phyloP scores from a whole-genome alignment of 1,140 invertebrate genomes.

The Drosophila navojoa region DNA sequence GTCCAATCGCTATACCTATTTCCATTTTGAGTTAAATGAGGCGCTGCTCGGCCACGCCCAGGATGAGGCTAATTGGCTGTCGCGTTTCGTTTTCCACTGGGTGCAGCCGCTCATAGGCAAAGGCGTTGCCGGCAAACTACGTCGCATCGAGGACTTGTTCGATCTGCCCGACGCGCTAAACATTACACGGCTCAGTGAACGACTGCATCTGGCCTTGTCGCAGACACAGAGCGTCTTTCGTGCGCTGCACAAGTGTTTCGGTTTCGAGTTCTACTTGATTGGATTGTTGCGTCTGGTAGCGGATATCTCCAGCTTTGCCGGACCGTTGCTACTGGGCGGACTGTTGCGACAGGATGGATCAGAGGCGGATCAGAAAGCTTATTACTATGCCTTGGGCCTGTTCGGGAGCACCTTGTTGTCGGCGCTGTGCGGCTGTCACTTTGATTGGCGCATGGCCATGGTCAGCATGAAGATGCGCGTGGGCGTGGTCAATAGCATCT shows the following conservation, averaged over 20 bases:
- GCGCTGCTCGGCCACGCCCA: slow-evolving; percentile 91
- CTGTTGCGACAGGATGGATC: slow-evolving; percentile 51
- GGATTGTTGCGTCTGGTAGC: slow-evolving; percentile 94
- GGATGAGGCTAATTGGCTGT: slow-evolving; percentile 89
- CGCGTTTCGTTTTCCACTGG: slow-evolving; percentile 94
- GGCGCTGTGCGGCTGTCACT: slow-evolving; percentile 93
- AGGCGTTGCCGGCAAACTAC: slow-evolving; percentile 90
- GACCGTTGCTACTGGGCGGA: slow-evolving; percentile 91
- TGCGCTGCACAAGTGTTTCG: slow-evolving; percentile 93
- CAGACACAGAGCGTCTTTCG: slow-evolving; percentile 86
- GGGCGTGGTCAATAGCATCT: slow-evolving; percentile 93
- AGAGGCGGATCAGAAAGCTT: slow-evolving; percentile 85
- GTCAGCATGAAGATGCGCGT: slow-evolving; percentile 94
- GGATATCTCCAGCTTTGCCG: slow-evolving; percentile 93
- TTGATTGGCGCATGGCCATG: slow-evolving; percentile 93
- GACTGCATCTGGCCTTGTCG: slow-evolving; percentile 63
- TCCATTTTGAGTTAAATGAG: slow-evolving; percentile 84
- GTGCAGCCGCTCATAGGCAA: slow-evolving; percentile 93
- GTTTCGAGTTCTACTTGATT: slow-evolving; percentile 93
- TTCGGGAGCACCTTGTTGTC: slow-evolving; percentile 88
- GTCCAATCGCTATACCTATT: slow-evolving; percentile 73
- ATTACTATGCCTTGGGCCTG: slow-evolving; percentile 91
- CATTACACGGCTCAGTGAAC: slow-evolving; percentile 66
- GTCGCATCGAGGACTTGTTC: slow-evolving; percentile 92
- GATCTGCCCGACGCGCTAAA: slow-evolving; percentile 88